Evolutionary conservation across 2,888 invertebrate species (phyloP), one percentile per base, ranked within the genome.

Genomic region (Unio pictorum): DNA sequence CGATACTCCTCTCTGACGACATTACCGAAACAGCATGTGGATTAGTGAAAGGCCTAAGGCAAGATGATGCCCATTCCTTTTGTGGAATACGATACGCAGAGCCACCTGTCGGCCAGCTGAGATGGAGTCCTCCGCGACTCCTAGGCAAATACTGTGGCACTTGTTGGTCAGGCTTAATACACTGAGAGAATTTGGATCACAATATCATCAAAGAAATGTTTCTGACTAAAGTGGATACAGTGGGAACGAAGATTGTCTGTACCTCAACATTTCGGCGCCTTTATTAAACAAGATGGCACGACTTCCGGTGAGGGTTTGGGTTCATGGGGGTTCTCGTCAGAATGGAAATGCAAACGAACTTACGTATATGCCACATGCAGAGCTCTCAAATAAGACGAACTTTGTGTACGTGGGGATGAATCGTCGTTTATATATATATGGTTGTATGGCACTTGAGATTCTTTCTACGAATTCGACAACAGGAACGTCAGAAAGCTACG

Each of bases 321-420:
- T 88, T 67, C 87, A 88, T 68, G 87, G 87, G 8, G 88, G 88
- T 4, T 72, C 70, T 61, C 70, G 84, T 28, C 26, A 75, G 11
- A 68, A 68, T 56, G 75, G 75, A 54, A 80, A 75, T 64, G 81
- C 82, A 17, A 80, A 75, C 61, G 72, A 76, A 7, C 74, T 72
- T 28, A 71, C 68, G 18, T 76, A 76, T 63, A 71, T 78, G 23
- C 95, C 96, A 0, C 94, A 95, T 0, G 93, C 95, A 0, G 91
- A 94, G 61, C 93, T 95, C 75, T 94, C 96, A 0, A 92, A 93
- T 64, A 93, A 94, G 2, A 93, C 94, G 73, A 95, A 96, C 87
- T 94, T 95, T 4, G 94, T 97, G 15, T 95, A 95, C 87, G 96
- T 97, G 3, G 92, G 95, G 74, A 95, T 96, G 4, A 96, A 96